These are phyloP conservation scores for Serrognathus titanus DNA, from an alignment of 2,888 invertebrate genomes.

Conservation along the genomic window DNA sequence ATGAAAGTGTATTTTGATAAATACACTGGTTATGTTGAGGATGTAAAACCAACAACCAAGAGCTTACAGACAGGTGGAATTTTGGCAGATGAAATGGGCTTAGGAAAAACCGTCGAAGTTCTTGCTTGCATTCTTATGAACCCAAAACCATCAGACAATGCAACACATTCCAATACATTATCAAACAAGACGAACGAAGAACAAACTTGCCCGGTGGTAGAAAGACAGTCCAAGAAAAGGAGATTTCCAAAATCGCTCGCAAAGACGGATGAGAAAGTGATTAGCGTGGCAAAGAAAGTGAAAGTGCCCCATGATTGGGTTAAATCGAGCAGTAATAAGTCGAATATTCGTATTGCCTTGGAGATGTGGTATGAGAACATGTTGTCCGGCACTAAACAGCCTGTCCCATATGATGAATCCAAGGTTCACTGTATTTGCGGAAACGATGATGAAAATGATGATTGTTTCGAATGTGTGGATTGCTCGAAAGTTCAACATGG, in stretches of 20 bases:
- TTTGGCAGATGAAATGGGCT: constrained; percentile 77
- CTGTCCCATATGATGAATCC: not conserved
- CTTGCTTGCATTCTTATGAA: constrained; percentile 62
- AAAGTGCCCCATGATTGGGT: constrained; percentile 31
- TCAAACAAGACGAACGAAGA: not conserved
- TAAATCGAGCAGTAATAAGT: constrained; percentile 30
- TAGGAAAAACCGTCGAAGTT: constrained; percentile 78
- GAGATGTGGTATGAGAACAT: constrained; percentile 39
- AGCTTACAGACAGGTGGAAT: constrained; percentile 62
- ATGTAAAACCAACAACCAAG: constrained; percentile 40
- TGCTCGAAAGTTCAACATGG: constrained; percentile 64
- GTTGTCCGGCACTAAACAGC: constrained; percentile 25
- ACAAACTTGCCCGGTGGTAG: constrained; percentile 7
- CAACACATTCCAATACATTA: not conserved
- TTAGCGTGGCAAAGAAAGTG: constrained; percentile 26
- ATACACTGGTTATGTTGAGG: constrained; percentile 48
- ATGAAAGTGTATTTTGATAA: constrained; percentile 44
- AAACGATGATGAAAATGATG: constrained; percentile 27
- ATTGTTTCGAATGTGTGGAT: constrained; percentile 50
- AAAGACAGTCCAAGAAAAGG: constrained; percentile 20
- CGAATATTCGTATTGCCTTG: constrained; percentile 31
- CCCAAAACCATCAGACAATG: constrained; percentile 32
- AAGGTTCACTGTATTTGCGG: constrained; percentile 50
- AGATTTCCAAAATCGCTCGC: not conserved
- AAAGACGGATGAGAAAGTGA: not conserved